A percentile compares a stretch with the other conserved stretches of the same genome.
Conservation (phyloP, 2,113 vertebrate species). For the Leptosomus discolor region DNA sequence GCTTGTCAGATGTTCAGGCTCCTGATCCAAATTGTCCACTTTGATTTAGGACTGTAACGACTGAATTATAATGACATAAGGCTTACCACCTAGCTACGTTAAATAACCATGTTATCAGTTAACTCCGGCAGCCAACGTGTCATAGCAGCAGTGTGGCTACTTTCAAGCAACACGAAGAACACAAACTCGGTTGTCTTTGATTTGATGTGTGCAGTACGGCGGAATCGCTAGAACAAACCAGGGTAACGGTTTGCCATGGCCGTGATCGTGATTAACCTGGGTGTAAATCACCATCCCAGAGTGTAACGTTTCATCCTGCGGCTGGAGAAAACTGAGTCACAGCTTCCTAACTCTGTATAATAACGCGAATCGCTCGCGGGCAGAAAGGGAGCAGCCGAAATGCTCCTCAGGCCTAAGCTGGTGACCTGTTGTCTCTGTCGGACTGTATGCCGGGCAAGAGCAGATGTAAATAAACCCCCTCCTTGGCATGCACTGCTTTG, state of each 20-base stretch:
- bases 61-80: neutral
- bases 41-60: neutral
- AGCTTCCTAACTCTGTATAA: neutral
- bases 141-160: neutral
- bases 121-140: neutral
- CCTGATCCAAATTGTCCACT: neutral
- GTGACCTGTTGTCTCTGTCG: neutral
- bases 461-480: neutral
- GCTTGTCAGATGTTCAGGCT: neutral
- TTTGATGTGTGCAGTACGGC: neutral
- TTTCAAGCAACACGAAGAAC: neutral
- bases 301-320: neutral
- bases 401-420: neutral
- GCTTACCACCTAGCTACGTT: neutral
- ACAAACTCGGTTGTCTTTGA: neutral
- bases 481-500: neutral
- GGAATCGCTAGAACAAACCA: neutral
- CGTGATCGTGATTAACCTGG: neutral
- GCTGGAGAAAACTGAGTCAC: neutral
- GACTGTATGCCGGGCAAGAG: neutral
- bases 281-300: neutral
- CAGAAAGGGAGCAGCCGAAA: neutral
- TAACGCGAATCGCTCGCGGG: neutral
- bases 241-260: neutral
- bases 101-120: neutral